These are phyloP conservation scores for Conopomorpha cramerella DNA, from an alignment of 1,140 invertebrate genomes.

Conservation along the genomic window DNA sequence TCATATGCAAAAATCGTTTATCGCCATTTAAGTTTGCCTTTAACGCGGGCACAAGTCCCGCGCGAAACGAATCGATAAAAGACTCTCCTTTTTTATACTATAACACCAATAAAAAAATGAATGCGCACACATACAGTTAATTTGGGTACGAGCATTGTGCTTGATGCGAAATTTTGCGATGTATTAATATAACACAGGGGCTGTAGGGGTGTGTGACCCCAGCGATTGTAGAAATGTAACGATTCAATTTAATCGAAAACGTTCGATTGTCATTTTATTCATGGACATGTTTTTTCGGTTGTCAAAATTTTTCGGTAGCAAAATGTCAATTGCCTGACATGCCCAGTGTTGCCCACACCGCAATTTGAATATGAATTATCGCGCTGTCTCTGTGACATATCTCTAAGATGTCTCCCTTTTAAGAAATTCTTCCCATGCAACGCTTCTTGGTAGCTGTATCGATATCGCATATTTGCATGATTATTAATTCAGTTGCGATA, in stretches of 20 bases:
- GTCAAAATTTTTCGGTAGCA: conserved; percentile 28
- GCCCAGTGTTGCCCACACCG: too few species aligned
- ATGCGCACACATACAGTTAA: conserved; percentile 40
- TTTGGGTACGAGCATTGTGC: conserved; percentile 48
- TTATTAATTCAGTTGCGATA: conserved; percentile 22
- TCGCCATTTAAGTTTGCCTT: conserved; percentile 40
- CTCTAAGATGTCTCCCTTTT: conserved; percentile 1
- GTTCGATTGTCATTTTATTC: conserved; percentile 30
- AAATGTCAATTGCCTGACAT: conserved; percentile 23
- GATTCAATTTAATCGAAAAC: conserved; percentile 52
- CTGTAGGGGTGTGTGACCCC: too few species aligned
- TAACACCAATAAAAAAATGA: conserved; percentile 50
- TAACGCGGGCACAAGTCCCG: conserved; percentile 35
- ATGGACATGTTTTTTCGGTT: conserved; percentile 24
- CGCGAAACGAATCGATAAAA: conserved; percentile 38
- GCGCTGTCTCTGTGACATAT: conserved; percentile 25
- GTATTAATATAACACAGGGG: too few species aligned
- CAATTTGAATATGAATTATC: conserved; percentile 39
- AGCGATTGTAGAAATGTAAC: too few species aligned
- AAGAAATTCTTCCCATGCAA: too few species aligned
- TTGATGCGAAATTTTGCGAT: too few species aligned
- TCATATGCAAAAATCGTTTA: conserved; percentile 58
- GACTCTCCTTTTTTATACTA: conserved; percentile 48
- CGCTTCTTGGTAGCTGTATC: too few species aligned
- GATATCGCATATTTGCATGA: conserved; percentile 44